phyloP scores from a whole-genome alignment of 2,888 invertebrate genomes.

The Napeogenes inachia region DNA sequence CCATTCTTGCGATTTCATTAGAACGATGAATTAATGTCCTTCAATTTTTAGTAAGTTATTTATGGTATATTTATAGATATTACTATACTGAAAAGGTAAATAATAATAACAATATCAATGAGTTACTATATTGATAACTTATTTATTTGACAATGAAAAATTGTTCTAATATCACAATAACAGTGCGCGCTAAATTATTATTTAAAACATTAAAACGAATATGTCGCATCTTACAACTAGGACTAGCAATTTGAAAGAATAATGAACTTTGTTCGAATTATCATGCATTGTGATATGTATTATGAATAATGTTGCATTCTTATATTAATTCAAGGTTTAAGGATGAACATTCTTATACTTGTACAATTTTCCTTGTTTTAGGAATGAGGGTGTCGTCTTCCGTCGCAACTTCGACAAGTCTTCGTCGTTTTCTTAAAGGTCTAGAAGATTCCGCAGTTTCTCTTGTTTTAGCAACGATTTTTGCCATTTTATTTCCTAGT shows the following conservation, averaged over 20 bases:
- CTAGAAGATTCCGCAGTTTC: slow-evolving; percentile 75
- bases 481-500: slow-evolving; percentile 74
- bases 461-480: slow-evolving; percentile 63
- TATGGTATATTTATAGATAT: too few relatives aligned
- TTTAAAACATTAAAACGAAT: slow-evolving; percentile 36
- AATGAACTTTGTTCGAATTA: slow-evolving; percentile 61
- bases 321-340: slow-evolving; percentile 16
- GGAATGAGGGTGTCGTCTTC: slow-evolving; percentile 71
- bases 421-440: slow-evolving; percentile 79
- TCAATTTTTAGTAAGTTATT: too few relatives aligned
- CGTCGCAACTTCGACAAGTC: slow-evolving; percentile 74
- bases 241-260: slow-evolving; percentile 67
- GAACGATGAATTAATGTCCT: too few relatives aligned
- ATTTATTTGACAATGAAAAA: slow-evolving; percentile 49
- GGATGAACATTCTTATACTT: slow-evolving; percentile 53
- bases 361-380: slow-evolving; percentile 71
- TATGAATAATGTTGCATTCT: slow-evolving; percentile 1
- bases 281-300: slow-evolving; percentile 71
- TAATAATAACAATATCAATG: not conserved
- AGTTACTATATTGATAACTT: slow-evolving; percentile 30
- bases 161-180: slow-evolving; percentile 73
- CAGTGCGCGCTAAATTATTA: slow-evolving; percentile 56
- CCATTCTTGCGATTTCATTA: too few relatives aligned
- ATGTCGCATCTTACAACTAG: slow-evolving; percentile 55
- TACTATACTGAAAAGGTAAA: too few relatives aligned